phyloP scores from a whole-genome alignment of 1,140 invertebrate genomes.

The Drosophila gunungcola region DNA sequence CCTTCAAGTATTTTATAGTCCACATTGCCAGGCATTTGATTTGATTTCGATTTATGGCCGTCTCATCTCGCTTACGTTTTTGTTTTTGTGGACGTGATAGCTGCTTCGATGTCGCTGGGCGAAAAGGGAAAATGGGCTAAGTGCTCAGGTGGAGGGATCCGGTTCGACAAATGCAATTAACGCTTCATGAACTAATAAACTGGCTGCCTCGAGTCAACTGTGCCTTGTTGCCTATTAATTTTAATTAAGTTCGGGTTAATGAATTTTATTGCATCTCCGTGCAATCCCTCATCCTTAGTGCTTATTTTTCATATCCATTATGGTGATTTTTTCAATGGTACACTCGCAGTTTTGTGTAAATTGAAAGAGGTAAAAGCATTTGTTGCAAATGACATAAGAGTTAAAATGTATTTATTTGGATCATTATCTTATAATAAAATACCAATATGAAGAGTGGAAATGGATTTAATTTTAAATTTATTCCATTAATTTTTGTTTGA shows the following conservation, averaged over 20 bases:
- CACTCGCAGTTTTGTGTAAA: neutral
- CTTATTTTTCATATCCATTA: slow-evolving; percentile 24
- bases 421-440: neutral
- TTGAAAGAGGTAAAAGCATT: neutral
- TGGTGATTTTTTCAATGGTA: slow-evolving; percentile 23
- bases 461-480: neutral
- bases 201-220: slow-evolving; percentile 10
- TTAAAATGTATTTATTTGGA: neutral
- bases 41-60: slow-evolving; percentile 74
- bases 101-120: slow-evolving; percentile 9
- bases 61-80: slow-evolving; percentile 35
- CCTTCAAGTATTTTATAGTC: slow-evolving; percentile 68
- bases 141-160: neutral
- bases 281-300: slow-evolving; percentile 12
- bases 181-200: slow-evolving; percentile 55
- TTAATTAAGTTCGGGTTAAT: slow-evolving; percentile 67
- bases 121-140: neutral
- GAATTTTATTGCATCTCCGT: slow-evolving; percentile 48
- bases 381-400: neutral
- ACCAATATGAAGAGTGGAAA: neutral
- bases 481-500: neutral
- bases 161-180: slow-evolving; percentile 52
- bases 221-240: slow-evolving; percentile 40
- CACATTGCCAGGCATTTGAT: slow-evolving; percentile 67
- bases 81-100: slow-evolving; percentile 25